phyloP scores from a whole-genome alignment of 2,113 vertebrate species.

The Oncorhynchus clarkii region DNA sequence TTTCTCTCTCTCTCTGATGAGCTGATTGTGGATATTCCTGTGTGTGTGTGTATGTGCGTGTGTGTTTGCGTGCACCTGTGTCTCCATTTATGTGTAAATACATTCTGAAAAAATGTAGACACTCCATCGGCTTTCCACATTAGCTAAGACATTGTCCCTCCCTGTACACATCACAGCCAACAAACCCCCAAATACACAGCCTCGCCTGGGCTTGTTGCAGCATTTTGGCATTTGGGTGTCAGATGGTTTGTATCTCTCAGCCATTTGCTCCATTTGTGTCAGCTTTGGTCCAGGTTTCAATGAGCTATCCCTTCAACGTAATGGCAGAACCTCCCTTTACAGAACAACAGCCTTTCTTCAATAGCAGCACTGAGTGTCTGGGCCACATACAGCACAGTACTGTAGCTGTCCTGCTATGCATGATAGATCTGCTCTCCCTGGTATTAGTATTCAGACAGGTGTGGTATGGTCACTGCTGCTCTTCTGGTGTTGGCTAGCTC shows the following conservation, averaged over 20 bases:
- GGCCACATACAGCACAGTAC: neutral
- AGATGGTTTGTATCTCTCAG: constrained; percentile 2
- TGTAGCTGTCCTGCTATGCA: constrained; percentile 19
- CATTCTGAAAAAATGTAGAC: neutral
- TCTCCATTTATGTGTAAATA: neutral
- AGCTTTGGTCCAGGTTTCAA: neutral
- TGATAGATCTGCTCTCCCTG: constrained; percentile 10
- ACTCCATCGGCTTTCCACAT: constrained; percentile 34
- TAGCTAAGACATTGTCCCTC: constrained; percentile 36
- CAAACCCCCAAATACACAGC: neutral
- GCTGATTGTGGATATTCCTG: neutral
- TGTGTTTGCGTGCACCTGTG: neutral
- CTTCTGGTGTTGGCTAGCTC: neutral
- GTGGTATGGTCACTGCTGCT: neutral
- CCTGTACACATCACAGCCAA: neutral
- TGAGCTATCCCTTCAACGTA: neutral
- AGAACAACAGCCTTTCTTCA: constrained; percentile 7
- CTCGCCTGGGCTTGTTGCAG: neutral
- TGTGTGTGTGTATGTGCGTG: neutral
- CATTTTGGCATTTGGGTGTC: constrained; percentile 14
- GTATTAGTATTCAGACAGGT: constrained; percentile 13
- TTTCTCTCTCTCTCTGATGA: constrained; percentile 11
- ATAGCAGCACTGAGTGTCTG: neutral
- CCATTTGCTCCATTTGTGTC: neutral
- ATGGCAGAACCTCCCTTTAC: neutral